Evolutionary conservation across 23 tunicate genomes (phyloP), one percentile per base, ranked within the genome.

Genomic region (Halocynthia roretzi): DNA sequence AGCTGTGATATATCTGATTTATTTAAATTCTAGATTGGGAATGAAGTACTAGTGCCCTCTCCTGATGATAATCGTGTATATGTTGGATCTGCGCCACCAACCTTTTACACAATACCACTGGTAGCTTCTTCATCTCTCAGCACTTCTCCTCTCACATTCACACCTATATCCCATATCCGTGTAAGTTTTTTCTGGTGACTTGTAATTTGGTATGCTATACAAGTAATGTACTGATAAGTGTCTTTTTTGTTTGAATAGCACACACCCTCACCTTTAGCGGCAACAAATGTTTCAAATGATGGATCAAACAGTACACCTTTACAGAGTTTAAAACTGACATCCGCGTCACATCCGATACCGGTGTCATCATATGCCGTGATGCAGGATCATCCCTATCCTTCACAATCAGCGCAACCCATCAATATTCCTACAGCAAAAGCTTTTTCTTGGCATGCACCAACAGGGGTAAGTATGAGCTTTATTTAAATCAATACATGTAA

Each of bases 381-480:
- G 8, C 77, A 72, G 62, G 20, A 49, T 7, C 77, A 72, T 14
- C 23, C 44, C 76, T 44, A 22, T 6, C 65, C 66, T 67, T 49
- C 10, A 19, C 20, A 57, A 40, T 22, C 83, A 17, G 91, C 79
- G 20, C 83, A 78, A 71, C 80, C 89, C 18, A 86, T 86, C 10
- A 74, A 68, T 22, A 68, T 86, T 48, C 81, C 91, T 12, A 75
- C 73, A 44, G 53, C 80, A 8, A 73, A 86, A 66, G 81, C 91
- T n/a, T 86, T 80, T 56, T 86, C 91, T 9, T 86, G 91, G 91
- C 84, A 86, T 51, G 74, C 53, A n/a, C 44, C 44, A 31, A 31
- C 44, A 31, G 44, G 44, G 4, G 44, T 31, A 31, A 31, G 44
- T 31, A 31, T 1, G 44, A 31, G 44, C 44, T 31, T 31, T 31